Base-by-base conservation (phyloP, 1,140 invertebrate species). In the Scaptomyza graminum region DNA sequence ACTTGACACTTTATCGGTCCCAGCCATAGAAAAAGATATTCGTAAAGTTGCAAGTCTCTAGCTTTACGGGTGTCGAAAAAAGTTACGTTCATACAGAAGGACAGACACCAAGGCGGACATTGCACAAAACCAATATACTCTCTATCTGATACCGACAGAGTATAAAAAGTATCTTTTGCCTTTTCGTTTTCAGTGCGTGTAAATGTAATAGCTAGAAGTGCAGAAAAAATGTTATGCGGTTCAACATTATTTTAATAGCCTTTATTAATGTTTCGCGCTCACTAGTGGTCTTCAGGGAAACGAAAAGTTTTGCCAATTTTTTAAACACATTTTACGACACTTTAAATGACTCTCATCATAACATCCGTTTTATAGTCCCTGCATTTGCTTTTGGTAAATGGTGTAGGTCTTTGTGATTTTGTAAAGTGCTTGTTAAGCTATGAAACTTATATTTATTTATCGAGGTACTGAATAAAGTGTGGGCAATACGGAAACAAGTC, bases 281-380 rank as follows among this genome's bases (percentile, higher is more conserved):
- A 51, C 12, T 31, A 8, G 37, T 3, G 13, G 52, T 8, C 64
- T 34, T 41, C 34, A 12, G 39, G 16, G 6, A 22, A 18, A 37
- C 3, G 18, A 18, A 18, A 18, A 18, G 18, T 18, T 18, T 18
- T 18, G 18, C 18, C 18, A 18, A 18, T 18, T 1, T 87, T 85
- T 87, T 77, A 87, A 82, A 74, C 63, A 63, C 82, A 82, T 83
- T 82, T 87, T 82, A 66, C 54, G 70, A 57, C 70, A 55, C 74
- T 85, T 82, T 87, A 81, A 82, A 72, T 64, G 61, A 60, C 72
- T 63, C 68, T 63, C 76, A 79, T 6, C 25, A 66, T 79, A 56
- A 62, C 67, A 56, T 66, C 11, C 22, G 11, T 70, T 56, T 76
- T 79, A 79, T 84, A 79, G 71, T 72, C 62, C 52, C 52, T 59